These are phyloP conservation scores for Chromis chromis DNA, from an alignment of 2,797 vertebrate genomes.

Conservation along the genomic window DNA sequence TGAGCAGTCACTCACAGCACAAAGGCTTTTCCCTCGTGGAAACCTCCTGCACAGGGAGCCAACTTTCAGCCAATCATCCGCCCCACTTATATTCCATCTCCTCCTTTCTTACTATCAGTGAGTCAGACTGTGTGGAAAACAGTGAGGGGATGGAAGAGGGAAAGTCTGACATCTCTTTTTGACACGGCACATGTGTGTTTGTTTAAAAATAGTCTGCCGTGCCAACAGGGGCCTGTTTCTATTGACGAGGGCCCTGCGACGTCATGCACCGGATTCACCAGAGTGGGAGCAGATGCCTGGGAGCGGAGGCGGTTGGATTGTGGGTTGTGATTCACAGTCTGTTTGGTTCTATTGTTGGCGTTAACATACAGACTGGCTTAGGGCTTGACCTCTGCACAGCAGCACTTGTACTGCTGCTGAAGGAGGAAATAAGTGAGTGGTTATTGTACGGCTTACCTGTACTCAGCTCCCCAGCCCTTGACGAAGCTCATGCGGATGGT, in stretches of 20 bases:
- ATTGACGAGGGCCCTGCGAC: constrained; percentile 53
- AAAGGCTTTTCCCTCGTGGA: constrained; percentile 67
- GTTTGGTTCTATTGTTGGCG: constrained; percentile 63
- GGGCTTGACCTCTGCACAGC: constrained; percentile 11
- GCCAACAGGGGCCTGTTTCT: constrained; percentile 54
- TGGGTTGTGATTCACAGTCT: constrained; percentile 66
- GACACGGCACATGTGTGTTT: constrained; percentile 78
- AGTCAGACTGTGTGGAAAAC: constrained; percentile 74
- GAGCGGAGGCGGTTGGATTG: constrained; percentile 44
- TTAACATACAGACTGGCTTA: constrained; percentile 42
- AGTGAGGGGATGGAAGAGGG: constrained; percentile 62
- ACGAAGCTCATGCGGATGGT: constrained; percentile 99
- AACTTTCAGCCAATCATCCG: constrained; percentile 48
- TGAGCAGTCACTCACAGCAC: constrained; percentile 37
- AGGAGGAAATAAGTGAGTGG: background rate
- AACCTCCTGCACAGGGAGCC: constrained; percentile 47
- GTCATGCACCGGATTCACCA: constrained; percentile 53
- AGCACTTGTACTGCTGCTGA: background rate
- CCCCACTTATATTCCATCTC: constrained; percentile 34
- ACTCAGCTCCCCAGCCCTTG: constrained; percentile 98
- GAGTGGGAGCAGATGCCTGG: constrained; percentile 60
- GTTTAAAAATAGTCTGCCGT: constrained; percentile 73
- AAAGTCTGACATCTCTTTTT: constrained; percentile 81
- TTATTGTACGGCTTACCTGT: constrained; percentile 86
- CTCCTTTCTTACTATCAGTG: constrained; percentile 71